phyloP scores from a whole-genome alignment of 2,797 vertebrate genomes.

The Halcyon smyrnensis region DNA sequence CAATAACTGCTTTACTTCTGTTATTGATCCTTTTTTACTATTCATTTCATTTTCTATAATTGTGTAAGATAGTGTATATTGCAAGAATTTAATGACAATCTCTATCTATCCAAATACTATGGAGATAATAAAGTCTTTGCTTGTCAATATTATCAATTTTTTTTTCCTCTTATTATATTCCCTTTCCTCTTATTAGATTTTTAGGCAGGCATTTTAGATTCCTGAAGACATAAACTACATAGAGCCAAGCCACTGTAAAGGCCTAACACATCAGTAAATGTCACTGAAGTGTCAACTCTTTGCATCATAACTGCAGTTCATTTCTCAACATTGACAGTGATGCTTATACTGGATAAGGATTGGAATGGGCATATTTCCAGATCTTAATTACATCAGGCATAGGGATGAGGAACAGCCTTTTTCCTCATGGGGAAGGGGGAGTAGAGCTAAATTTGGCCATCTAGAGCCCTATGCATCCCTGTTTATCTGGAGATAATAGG shows the following conservation, averaged over 20 bases:
- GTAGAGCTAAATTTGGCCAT: constrained; percentile 78
- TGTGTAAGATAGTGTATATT: background rate
- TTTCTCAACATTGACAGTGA: constrained; percentile 80
- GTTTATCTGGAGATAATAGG: constrained; percentile 84
- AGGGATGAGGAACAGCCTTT: constrained; percentile 72
- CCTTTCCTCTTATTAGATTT: constrained; percentile 46
- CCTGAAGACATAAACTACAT: constrained; percentile 48
- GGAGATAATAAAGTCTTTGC: constrained; percentile 16
- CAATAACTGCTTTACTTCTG: constrained; percentile 10
- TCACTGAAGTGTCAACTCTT: constrained; percentile 78
- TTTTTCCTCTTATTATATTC: constrained; percentile 16
- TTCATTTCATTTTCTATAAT: constrained; percentile 41
- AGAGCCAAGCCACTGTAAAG: constrained; percentile 48
- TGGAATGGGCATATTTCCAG: constrained; percentile 80
- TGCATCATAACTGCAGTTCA: constrained; percentile 78
- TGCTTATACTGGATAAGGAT: constrained; percentile 77
- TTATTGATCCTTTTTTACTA: constrained; percentile 25
- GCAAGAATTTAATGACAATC: constrained; percentile 27
- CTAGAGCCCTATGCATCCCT: constrained; percentile 69
- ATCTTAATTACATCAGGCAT: constrained; percentile 84
- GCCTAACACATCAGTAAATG: constrained; percentile 77
- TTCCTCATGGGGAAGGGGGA: constrained; percentile 60
- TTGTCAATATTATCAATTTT: constrained; percentile 25
- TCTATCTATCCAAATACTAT: constrained; percentile 25
- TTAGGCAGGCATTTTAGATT: constrained; percentile 68